Evolutionary conservation across 2,797 vertebrate species (phyloP).

Genomic region (Typhlichthys eigenmanni): DNA sequence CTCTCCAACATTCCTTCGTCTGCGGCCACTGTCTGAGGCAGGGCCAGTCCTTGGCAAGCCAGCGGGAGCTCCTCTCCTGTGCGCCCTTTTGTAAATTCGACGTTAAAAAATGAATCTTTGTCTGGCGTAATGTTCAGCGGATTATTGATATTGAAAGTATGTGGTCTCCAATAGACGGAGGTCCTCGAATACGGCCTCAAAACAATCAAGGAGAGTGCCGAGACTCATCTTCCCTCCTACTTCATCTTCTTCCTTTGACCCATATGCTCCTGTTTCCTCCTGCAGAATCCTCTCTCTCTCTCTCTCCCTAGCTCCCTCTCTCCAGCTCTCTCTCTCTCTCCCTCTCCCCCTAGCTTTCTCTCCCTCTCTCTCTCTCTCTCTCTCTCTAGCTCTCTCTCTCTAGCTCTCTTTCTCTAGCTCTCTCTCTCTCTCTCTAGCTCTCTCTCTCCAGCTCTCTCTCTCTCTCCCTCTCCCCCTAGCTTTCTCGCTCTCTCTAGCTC

Average conservation of each 20-base stretch:
- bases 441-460: no score
- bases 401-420: conserved; percentile 57
- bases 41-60: conserved; percentile 57
- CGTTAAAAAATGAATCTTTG: no score
- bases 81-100: background rate
- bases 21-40: conserved; percentile 71
- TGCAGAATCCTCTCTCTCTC: conserved; percentile 51
- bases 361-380: conserved; percentile 45
- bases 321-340: conserved; percentile 55
- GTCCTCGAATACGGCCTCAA: conserved; percentile 20
- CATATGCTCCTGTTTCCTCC: conserved; percentile 43
- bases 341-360: conserved; percentile 44
- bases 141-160: no score
- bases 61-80: conserved; percentile 10
- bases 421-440: conserved; percentile 62
- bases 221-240: conserved; percentile 41
- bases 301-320: conserved; percentile 60
- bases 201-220: conserved; percentile 31
- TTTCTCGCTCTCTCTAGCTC: no score
- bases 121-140: no score
- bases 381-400: conserved; percentile 60
- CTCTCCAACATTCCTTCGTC: conserved; percentile 77
- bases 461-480: no score
- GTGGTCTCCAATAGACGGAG: no score
- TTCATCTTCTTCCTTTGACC: conserved; percentile 35